Base-by-base conservation (phyloP, 2,888 invertebrate species). In the Eulithis testata region DNA sequence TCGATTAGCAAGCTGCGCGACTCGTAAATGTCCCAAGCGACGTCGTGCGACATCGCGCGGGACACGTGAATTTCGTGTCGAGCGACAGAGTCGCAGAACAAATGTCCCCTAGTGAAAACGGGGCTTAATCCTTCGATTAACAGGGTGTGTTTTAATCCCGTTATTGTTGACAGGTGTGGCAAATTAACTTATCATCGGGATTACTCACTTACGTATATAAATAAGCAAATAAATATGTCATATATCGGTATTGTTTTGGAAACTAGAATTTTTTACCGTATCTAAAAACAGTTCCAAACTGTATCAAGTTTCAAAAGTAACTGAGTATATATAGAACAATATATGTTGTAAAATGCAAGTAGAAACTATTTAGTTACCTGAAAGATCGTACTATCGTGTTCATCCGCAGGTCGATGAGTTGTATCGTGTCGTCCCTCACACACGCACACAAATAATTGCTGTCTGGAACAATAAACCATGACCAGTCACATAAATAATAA, bases 381-480 rank as follows among this genome's bases (percentile, higher is more conserved):
- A 98, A 98, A 65, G 98, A 97, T 72, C 96, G 95, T 70, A 98
- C 95, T 69, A 99, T 97, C 88, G 97, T 96, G 92, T 98, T 98
- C 96, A 97, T 98, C 84, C 99, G 95, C 72, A 99, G 94, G 93
- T 99, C 99, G 85, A 99, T 95, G 63, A 99, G 94, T 87, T 98
- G 98, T 77, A 99, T 95, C 21, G 98, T 97, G 91, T 99, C 99
- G 88, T 99, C 99, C 78, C 99, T 94, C 60, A 98, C 97, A 86
- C 99, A 99, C 81, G 97, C 96, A 81, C 99, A 93, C 75, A 99
- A 94, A 88, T 96, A 97, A 90, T 96, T 96, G 77, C 96, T 96
- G 94, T 99, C 99, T 97, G 95, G 79, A 91, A 93, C 84, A 82
- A 85, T 65, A 75, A 60, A 71, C 53, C 72, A 69, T 63, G 67